Evolutionary conservation across 2,113 vertebrate genomes (phyloP), one percentile per base, ranked within the genome.

Genomic region (Ctenodactylus gundi): DNA sequence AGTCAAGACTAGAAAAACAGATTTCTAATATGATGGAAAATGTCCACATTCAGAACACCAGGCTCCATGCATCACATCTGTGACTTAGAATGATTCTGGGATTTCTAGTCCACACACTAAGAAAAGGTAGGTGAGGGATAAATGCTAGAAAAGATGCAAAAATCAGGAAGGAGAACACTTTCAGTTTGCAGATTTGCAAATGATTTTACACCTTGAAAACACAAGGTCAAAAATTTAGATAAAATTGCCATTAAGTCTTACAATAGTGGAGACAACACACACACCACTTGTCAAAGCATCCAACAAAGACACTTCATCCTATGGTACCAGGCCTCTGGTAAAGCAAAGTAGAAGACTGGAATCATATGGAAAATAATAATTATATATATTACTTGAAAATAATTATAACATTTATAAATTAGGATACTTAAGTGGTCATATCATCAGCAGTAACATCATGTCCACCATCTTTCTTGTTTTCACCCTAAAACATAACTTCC

Each of bases 21-120:
- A 70, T 76, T 89, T 4, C 34, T 86, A 85, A 62, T 60, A 64
- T 90, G 67, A 82, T 90, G 60, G 86, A 87, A 86, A 72, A 76
- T 70, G 62, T 39, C 51, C n/a, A 58, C 55, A 90, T 68, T 90
- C 73, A 70, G 49, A 65, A 83, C 84, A 70, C 83, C 86, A 64
- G 18, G n/a, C 72, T 27, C 29, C 18, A 58, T 53, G 62, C 44
- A 85, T 88, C 84, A 72, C 31, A 58, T 68, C 87, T 53, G 65
- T 83, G 77, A 78, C 82, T 90, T 90, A 90, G 36, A 78, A 29
- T 36, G 23, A 10, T 86, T 73, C 67, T 34, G 46, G 49, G 51
- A 72, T 70, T 76, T 60, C 53, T 81, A 49, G 76, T 64, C 44
- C 67, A 62, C 31, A 17, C 25, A 44, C 85, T 65, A 70, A 94